Conservation (phyloP, 2,888 invertebrate genomes). For the Coleophora deauratella region DNA sequence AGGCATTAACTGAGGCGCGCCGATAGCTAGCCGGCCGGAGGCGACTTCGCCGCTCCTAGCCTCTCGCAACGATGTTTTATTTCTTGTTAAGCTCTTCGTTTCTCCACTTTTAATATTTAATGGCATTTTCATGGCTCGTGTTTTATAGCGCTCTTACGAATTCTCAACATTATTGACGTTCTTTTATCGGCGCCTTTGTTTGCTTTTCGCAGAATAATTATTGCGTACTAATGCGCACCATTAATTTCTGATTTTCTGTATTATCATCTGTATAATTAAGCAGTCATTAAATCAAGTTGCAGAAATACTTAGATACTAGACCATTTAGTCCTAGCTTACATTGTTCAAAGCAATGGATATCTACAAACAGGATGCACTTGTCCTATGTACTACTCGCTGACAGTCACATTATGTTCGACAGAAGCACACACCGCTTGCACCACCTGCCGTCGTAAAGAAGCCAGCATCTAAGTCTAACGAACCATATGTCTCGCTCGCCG, state of each 20-base stretch:
- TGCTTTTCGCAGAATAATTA: constrained; percentile 29
- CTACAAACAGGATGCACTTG: too few species aligned
- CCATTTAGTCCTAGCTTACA: too few species aligned
- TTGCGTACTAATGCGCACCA: constrained; percentile 27
- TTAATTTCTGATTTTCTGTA: constrained; percentile 8
- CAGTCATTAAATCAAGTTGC: too few species aligned
- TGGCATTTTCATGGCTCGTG: constrained; percentile 70
- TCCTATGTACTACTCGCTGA: constrained; percentile 7
- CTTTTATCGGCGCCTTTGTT: constrained; percentile 48
- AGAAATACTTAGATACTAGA: too few species aligned
- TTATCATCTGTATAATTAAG: too few species aligned
- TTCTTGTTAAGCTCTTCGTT: constrained; percentile 74
- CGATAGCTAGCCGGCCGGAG: constrained; percentile 68
- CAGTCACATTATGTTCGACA: constrained; percentile 20
- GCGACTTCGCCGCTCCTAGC: constrained; percentile 55
- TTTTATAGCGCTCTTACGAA: constrained; percentile 70
- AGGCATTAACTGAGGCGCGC: constrained; percentile 72
- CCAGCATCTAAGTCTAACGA: constrained; percentile 45
- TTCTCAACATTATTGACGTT: constrained; percentile 61
- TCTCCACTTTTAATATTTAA: constrained; percentile 75
- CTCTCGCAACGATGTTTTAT: constrained; percentile 72
- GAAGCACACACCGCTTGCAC: constrained; percentile 19
- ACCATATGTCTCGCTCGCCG: constrained; percentile 46
- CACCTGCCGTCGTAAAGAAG: constrained; percentile 41
- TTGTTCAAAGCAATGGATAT: too few species aligned